A percentile compares a stretch with the other conserved stretches of the same genome.
Conservation (phyloP, 1,140 invertebrate genomes). For the Geopemphigus sp. region DNA sequence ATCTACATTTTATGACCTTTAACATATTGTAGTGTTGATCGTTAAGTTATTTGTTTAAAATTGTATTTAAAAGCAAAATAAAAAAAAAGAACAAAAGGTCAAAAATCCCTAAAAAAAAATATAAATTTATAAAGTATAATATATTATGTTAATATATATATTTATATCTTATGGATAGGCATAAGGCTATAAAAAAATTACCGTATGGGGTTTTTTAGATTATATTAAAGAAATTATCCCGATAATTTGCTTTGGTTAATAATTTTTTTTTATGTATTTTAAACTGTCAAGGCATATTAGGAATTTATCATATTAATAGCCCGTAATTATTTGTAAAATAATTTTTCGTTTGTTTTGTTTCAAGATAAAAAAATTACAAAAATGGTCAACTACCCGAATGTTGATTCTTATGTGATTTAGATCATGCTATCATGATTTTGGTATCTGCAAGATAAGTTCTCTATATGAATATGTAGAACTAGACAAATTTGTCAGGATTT, state of each 20-base stretch:
- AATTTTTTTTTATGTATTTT: conserved; percentile 17
- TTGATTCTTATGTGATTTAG: not conserved
- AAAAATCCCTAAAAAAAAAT: conserved; percentile 56
- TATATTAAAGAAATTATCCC: conserved; percentile 2
- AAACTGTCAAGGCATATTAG: conserved; percentile 42
- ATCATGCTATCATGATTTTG: not conserved
- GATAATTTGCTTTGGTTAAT: conserved; percentile 8
- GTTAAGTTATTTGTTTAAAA: conserved; percentile 35
- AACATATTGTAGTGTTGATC: conserved; percentile 25
- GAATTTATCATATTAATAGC: not conserved
- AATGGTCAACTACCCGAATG: conserved; percentile 19
- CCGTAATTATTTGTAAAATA: not conserved
- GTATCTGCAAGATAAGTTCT: not conserved
- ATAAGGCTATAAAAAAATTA: conserved; percentile 33
- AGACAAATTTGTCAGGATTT: conserved; percentile 27
- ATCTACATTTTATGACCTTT: conserved; percentile 19
- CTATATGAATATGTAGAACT: not conserved
- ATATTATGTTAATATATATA: conserved; percentile 30
- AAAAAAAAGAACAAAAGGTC: conserved; percentile 26
- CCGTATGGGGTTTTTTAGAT: conserved; percentile 22
- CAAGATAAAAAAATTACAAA: not conserved
- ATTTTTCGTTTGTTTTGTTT: not conserved
- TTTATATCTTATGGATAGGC: conserved; percentile 40
- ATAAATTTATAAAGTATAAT: conserved; percentile 3
- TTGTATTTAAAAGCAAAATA: conserved; percentile 39